Evolutionary conservation across 2,888 invertebrate genomes (phyloP), one percentile per base, ranked within the genome.

Genomic region (Mesorhabditis sp.): DNA sequence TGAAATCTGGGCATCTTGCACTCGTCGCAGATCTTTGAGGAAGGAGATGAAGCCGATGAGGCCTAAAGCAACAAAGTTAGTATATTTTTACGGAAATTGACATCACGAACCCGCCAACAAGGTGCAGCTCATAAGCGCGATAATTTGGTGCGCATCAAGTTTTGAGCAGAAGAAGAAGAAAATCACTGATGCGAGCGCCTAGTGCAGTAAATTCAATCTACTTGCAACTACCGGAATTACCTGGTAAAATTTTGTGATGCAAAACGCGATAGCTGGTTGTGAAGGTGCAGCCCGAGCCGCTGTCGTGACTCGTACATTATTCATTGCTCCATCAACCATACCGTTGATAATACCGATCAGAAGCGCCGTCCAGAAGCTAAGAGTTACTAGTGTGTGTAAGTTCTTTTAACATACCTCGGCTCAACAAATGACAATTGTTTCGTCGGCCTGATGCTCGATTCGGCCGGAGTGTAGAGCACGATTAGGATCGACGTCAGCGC

Each of bases 231-330:
- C 2, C 28, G 28, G 28, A 28, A 28, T 28, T 28, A 28, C 28
- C 28, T 73, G 79, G 64, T 76, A 79, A 68, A 79, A 77, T 61
- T 79, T 79, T 15, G 79, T 77, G 5, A 79, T 74, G 6, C 76
- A 77, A 58, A 76, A 78, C 0, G 76, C 72, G 65, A 77, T 75
- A 6, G 77, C 73, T 65, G 77, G 66, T 67, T 72, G 41, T 7
- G 70, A 61, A 2, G 79, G 79, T 66, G 78, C 66, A 0, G 72
- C 76, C 2, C 76, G 65, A 4, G 79, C 74, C 66, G 76, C 77
- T 42, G 77, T 77, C 6, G 76, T 74, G 0, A 71, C 67, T 4
- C 79, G 71, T 4, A 70, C 69, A 44, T 74, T 76, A 62, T 78
- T 76, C 45, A 78, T 68, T 61, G 71, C 74, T 41, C 73, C 76